These are phyloP conservation scores for Nematopogon swammerdamellus DNA, from an alignment of 2,888 invertebrate genomes.

Conservation along the genomic window DNA sequence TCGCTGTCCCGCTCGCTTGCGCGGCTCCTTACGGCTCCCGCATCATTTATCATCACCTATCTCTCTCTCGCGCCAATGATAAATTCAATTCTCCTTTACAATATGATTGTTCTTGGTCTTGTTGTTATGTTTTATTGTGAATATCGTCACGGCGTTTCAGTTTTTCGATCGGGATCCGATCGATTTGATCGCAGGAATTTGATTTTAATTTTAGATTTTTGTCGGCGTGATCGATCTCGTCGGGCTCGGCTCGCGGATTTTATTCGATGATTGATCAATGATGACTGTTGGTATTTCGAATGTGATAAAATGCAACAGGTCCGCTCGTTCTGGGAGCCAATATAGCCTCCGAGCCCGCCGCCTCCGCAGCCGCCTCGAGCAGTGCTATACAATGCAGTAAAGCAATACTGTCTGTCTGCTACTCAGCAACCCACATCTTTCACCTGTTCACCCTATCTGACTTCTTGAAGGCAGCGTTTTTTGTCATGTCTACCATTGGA, in stretches of 20 bases:
- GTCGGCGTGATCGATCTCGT: slow-evolving; percentile 40
- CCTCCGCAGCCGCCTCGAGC: no score
- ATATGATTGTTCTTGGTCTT: slow-evolving; percentile 54
- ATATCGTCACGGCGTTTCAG: slow-evolving; percentile 46
- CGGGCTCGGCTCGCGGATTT: slow-evolving; percentile 8
- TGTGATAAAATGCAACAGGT: background rate
- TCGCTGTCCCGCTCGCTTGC: slow-evolving; percentile 33
- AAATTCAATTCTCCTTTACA: slow-evolving; percentile 55
- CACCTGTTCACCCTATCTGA: no score
- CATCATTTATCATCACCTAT: slow-evolving; percentile 53
- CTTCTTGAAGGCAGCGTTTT: no score
- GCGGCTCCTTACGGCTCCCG: slow-evolving; percentile 21
- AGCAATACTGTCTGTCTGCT: no score
- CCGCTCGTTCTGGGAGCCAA: no score
- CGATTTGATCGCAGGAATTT: slow-evolving; percentile 52
- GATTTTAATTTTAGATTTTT: slow-evolving; percentile 49
- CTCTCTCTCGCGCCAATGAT: slow-evolving; percentile 51
- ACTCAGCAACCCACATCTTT: no score
- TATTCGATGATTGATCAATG: background rate
- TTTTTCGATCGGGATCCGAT: slow-evolving; percentile 50
- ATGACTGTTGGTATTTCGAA: background rate
- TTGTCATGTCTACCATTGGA: no score
- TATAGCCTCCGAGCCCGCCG: no score
- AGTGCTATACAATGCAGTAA: no score
- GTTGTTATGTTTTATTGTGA: slow-evolving; percentile 49